Base-by-base conservation (phyloP, 1,140 invertebrate species). In the Oedothorax gibbosus region DNA sequence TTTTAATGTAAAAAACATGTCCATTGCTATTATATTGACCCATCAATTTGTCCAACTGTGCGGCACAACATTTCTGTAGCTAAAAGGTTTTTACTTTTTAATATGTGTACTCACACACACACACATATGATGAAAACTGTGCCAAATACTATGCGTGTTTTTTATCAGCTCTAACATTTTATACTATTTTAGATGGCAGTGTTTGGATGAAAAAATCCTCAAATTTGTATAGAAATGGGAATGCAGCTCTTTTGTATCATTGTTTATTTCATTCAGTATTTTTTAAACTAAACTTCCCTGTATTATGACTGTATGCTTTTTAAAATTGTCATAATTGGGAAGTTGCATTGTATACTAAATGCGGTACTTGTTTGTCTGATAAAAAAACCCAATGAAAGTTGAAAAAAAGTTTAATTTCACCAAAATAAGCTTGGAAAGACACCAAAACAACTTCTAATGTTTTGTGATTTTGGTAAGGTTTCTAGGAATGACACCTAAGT, bases 71-170 rank as follows among this genome's bases (percentile, higher is more conserved):
- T 75, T 66, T 75, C 64, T 65, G 49, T 66, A 75, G 60, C 56
- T 49, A 49, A 54, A 51, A 57, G 10, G 60, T 82, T 82, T 82
- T 35, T 82, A 83, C 71, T 83, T 83, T 83, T 83, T 66, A 56
- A 83, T 15, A 75, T 83, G 81, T 83, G 81, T 72, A 83, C 60
- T 72, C 75, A 83, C 53, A 75, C 49, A 54, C 49, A 57, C 21
- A 54, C 68, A 65, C 64, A 78, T 54, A 21, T 14, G 20, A 21
- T 56, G n/a, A 35, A 80, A 83, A 53, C 57, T 75, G 81, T 83
- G 81, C 81, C 81, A 83, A 83, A 83, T 75, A 75, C 49, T 73
- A 50, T 83, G 72, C 81, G 66, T 60, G 51, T 79, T 66, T 79
- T 79, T 49, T 64, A 65, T 53, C 21, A 15, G 50, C 56, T 68